Conservation (phyloP, 2,888 invertebrate species). For the Idaea biselata region DNA sequence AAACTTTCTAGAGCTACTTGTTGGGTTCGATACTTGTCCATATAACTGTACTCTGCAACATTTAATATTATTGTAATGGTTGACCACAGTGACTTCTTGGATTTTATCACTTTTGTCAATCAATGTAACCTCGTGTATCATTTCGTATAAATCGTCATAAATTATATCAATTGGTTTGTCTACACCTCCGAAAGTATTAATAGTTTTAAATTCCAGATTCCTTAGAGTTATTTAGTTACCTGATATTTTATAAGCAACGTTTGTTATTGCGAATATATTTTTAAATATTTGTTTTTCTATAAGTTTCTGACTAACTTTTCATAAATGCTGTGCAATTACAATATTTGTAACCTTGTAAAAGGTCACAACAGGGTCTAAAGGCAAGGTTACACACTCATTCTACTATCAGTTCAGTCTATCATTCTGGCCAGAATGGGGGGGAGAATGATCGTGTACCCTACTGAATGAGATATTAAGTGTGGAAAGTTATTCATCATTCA, state of each 20-base stretch:
- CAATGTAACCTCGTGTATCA: constrained; percentile 21
- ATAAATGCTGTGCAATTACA: not conserved
- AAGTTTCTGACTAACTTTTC: not conserved
- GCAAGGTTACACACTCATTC: no score
- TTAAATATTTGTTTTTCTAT: not conserved
- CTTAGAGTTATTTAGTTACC: not conserved
- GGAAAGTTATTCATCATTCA: no score
- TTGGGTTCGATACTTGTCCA: constrained; percentile 53
- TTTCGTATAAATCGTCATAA: constrained; percentile 26
- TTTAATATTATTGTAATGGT: constrained; percentile 46
- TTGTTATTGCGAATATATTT: not conserved
- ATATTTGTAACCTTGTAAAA: no score
- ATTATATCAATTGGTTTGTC: constrained; percentile 23
- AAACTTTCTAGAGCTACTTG: constrained; percentile 42
- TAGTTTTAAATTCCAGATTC: not conserved
- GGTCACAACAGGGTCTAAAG: no score
- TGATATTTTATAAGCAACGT: not conserved
- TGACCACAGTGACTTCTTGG: constrained; percentile 41
- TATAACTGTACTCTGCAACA: constrained; percentile 24
- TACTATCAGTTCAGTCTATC: no score
- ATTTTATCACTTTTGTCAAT: constrained; percentile 42
- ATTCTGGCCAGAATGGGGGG: no score
- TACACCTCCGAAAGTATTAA: constrained; percentile 21
- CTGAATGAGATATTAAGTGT: no score
- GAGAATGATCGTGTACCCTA: no score